phyloP scores from a whole-genome alignment of 2,888 invertebrate genomes.

The Drosophila emarginata region DNA sequence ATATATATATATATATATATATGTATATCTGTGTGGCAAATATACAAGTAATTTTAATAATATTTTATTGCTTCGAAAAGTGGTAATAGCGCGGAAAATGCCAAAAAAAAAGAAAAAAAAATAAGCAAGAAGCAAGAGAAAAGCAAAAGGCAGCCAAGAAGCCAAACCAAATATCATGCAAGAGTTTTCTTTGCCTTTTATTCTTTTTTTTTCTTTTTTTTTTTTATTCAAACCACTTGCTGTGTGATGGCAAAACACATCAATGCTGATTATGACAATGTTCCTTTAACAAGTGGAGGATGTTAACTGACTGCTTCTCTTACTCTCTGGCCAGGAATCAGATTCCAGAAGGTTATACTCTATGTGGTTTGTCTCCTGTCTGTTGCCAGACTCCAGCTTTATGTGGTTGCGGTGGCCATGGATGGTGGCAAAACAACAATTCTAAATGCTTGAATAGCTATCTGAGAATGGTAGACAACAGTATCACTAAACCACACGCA shows the following conservation, averaged over 20 bases:
- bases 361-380: slow-evolving; percentile 12
- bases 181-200: too few species aligned
- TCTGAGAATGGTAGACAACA: background rate
- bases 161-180: too few species aligned
- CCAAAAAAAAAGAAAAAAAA: background rate
- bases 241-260: slow-evolving; percentile 5
- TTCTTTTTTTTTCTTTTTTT: background rate
- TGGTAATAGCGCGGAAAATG: slow-evolving; percentile 74
- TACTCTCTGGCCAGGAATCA: background rate
- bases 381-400: slow-evolving; percentile 13
- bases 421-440: slow-evolving; percentile 5
- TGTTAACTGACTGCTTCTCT: background rate
- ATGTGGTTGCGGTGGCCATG: slow-evolving; percentile 9
- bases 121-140: background rate
- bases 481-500: background rate
- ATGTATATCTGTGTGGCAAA: slow-evolving; percentile 40
- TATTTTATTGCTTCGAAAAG: slow-evolving; percentile 79
- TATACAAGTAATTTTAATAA: slow-evolving; percentile 79
- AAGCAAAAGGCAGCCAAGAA: slow-evolving; percentile 3
- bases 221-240: background rate
- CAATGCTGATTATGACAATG: slow-evolving; percentile 17
- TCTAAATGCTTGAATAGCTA: slow-evolving; percentile 4
- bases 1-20: background rate
- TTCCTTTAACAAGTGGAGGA: background rate
- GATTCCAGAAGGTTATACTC: slow-evolving; percentile 8